Percentiles rank a stretch among this genome's conserved stretches.
phyloP scores from a whole-genome alignment of 2,797 vertebrate species.

The Bradypodion pumilum region DNA sequence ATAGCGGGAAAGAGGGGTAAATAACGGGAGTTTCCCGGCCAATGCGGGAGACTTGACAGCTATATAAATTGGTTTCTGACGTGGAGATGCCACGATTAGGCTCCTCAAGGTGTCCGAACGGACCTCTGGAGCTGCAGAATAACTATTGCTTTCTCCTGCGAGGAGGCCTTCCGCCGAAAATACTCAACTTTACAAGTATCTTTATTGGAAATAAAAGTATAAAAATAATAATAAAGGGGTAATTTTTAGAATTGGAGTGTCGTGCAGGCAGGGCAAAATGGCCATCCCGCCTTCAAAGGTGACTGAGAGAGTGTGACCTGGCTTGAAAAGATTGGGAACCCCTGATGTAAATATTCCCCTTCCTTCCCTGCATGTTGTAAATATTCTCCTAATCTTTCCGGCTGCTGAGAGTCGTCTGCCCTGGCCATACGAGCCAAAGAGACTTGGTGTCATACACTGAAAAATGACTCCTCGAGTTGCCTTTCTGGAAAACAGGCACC shows the following conservation, averaged over 20 bases:
- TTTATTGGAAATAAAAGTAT: too few relatives aligned
- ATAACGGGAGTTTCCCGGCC: too few relatives aligned
- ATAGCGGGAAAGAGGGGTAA: too few relatives aligned
- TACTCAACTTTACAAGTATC: neutral
- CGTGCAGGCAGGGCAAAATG: too few relatives aligned
- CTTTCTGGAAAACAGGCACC: constrained; percentile 64
- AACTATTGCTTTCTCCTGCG: neutral
- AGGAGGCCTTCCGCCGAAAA: neutral
- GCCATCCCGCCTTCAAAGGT: too few relatives aligned
- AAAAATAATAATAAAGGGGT: too few relatives aligned
- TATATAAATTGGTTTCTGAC: neutral
- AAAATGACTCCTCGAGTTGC: constrained; percentile 74
- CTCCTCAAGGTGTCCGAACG: neutral
- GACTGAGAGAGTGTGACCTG: too few relatives aligned
- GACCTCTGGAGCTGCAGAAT: neutral
- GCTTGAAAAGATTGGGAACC: too few relatives aligned
- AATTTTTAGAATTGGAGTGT: too few relatives aligned
- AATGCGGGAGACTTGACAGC: too few relatives aligned
- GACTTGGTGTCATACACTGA: constrained; percentile 74
- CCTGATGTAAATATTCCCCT: too few relatives aligned
- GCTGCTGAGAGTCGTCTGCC: constrained; percentile 73
- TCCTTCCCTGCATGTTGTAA: constrained; percentile 64
- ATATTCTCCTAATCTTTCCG: constrained; percentile 66
- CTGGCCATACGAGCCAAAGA: constrained; percentile 63
- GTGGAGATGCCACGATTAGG: rapidly evolving